A percentile compares a stretch with the other conserved stretches of the same genome.
These are phyloP conservation scores for Hippocampus mohnikei DNA, from an alignment of 2,113 vertebrate genomes.

Conservation along the genomic window DNA sequence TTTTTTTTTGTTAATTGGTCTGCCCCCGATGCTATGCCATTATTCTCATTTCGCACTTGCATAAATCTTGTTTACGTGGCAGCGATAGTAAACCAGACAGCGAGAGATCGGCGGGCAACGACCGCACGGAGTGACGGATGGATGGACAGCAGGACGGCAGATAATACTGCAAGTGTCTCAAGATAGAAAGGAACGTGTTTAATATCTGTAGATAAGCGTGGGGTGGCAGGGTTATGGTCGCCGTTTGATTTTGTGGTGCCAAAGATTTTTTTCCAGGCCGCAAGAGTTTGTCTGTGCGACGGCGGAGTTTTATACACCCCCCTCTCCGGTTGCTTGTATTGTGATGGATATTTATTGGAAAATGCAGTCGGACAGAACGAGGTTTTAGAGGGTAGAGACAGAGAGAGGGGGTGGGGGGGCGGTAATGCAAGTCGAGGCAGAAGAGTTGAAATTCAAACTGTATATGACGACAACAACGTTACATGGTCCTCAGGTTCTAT, in stretches of 20 bases:
- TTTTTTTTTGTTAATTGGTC: slow-evolving; percentile 14
- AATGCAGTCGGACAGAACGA: too few relatives aligned
- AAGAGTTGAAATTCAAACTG: too few relatives aligned
- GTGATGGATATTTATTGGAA: too few relatives aligned
- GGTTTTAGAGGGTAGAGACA: too few relatives aligned
- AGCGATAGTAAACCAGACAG: slow-evolving; percentile 33
- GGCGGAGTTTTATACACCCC: too few relatives aligned
- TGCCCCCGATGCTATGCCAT: slow-evolving; percentile 14
- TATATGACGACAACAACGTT: too few relatives aligned
- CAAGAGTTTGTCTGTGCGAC: too few relatives aligned
- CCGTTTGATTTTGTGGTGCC: background rate
- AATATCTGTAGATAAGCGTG: background rate
- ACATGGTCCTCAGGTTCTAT: too few relatives aligned
- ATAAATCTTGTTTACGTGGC: slow-evolving; percentile 60
- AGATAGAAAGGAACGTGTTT: slow-evolving; percentile 23
- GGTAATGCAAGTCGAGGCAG: too few relatives aligned
- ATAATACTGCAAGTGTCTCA: slow-evolving; percentile 23
- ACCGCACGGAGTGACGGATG: slow-evolving; percentile 27
- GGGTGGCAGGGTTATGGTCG: too few relatives aligned
- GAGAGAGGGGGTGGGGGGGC: too few relatives aligned
- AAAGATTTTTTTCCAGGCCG: background rate
- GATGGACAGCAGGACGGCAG: slow-evolving; percentile 33
- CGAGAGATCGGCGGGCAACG: slow-evolving; percentile 17
- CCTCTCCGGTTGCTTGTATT: too few relatives aligned
- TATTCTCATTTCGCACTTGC: slow-evolving; percentile 39